Conservation (phyloP, 1,140 invertebrate species). For the Wiebesia pumilae region DNA sequence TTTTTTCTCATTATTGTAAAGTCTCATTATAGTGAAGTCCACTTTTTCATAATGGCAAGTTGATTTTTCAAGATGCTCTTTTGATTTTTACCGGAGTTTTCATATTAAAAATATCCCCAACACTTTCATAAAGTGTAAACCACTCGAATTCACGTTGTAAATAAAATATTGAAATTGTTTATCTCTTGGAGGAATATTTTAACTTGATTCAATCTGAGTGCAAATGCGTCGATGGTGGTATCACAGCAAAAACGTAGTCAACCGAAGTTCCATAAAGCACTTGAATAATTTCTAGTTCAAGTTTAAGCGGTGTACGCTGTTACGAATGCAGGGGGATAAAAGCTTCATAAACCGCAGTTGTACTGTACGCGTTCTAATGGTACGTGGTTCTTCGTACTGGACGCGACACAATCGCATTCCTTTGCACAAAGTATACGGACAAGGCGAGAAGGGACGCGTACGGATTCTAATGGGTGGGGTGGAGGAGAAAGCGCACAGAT, state of each 20-base stretch:
- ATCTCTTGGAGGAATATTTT: background rate
- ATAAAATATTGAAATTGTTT: background rate
- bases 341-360: constrained; percentile 55
- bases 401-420: too few species aligned
- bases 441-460: too few species aligned
- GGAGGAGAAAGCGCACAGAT: constrained; percentile 10
- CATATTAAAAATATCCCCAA: background rate
- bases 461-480: too few species aligned
- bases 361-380: background rate
- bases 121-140: background rate
- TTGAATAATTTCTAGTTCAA: constrained; percentile 14
- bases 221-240: background rate
- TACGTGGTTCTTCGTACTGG: background rate
- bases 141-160: background rate
- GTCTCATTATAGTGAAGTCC: background rate
- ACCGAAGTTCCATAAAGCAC: background rate
- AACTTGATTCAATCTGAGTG: background rate
- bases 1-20: background rate
- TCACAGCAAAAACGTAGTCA: too few species aligned
- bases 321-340: constrained; percentile 47
- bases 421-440: too few species aligned
- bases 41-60: constrained; percentile 10
- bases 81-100: background rate
- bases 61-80: too few species aligned
- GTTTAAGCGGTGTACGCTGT: background rate